Conservation (phyloP, 2,113 vertebrate species). For the Corynorhinus townsendii region DNA sequence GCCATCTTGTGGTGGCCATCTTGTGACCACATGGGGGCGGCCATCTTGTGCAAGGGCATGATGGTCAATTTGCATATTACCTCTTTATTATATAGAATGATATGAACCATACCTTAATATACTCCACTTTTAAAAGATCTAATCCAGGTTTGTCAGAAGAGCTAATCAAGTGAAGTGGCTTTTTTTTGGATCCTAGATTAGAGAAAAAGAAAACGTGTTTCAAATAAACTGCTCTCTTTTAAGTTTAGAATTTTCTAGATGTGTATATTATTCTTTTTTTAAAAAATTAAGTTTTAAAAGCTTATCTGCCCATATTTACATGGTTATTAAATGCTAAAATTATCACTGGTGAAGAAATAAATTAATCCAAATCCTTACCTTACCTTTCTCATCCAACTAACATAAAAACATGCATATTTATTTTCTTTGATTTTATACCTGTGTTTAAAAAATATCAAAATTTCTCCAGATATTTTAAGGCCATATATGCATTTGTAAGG, state of each 20-base stretch:
- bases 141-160: constrained; percentile 88
- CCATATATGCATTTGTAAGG: not conserved
- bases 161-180: constrained; percentile 89
- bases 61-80: too few species aligned
- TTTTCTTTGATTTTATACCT: not conserved
- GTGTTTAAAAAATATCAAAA: not conserved
- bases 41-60: too few species aligned
- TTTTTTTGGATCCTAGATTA: constrained; percentile 81
- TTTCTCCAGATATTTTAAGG: not conserved
- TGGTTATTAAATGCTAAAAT: not conserved
- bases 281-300: not conserved
- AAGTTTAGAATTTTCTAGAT: not conserved
- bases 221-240: not conserved
- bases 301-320: not conserved
- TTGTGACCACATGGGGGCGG: too few species aligned
- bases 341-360: not conserved
- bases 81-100: too few species aligned
- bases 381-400: not conserved
- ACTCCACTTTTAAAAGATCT: constrained; percentile 94
- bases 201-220: not conserved
- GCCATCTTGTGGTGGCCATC: too few species aligned
- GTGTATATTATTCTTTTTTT: not conserved
- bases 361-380: not conserved
- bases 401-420: not conserved
- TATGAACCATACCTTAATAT: constrained; percentile 84